Conservation (phyloP, 2,113 vertebrate genomes). For the Hippocampus zosterae region DNA sequence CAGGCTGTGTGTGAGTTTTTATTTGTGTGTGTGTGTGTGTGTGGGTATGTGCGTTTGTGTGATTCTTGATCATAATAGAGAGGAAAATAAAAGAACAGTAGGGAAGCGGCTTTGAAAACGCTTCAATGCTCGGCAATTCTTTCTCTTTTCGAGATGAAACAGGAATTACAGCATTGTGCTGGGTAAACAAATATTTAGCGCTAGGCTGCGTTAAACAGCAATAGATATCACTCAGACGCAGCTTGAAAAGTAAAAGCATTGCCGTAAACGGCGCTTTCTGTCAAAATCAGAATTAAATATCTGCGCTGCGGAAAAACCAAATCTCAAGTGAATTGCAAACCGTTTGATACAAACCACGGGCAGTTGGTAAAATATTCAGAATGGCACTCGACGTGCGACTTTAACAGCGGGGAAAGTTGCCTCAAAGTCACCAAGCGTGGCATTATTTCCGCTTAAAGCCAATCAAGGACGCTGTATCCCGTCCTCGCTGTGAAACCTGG, state of each 20-base stretch:
- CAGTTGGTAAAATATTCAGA: no score
- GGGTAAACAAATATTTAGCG: background rate
- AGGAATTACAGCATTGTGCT: background rate
- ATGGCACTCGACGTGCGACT: background rate
- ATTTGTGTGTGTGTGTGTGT: background rate
- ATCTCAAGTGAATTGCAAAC: background rate
- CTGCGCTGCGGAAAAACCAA: no score
- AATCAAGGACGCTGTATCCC: constrained; percentile 24
- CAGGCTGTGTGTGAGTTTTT: background rate
- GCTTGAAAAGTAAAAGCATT: background rate
- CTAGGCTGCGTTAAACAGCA: background rate
- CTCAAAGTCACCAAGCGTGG: constrained; percentile 29
- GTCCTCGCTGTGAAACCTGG: constrained; percentile 34
- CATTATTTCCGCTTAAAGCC: constrained; percentile 6
- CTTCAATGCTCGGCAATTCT: constrained; percentile 3
- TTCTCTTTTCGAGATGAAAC: constrained; percentile 8
- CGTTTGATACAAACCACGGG: background rate
- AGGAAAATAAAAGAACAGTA: background rate
- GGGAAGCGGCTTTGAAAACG: background rate
- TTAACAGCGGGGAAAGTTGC: constrained; percentile 16
- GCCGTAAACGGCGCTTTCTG: background rate
- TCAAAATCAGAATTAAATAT: background rate
- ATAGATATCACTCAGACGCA: background rate
- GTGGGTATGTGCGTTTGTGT: background rate
- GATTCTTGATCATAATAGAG: constrained; percentile 12